A percentile compares a stretch with the other conserved stretches of the same genome.
Conservation (phyloP, 2,797 vertebrate species). For the Platyrinchus mystaceus region DNA sequence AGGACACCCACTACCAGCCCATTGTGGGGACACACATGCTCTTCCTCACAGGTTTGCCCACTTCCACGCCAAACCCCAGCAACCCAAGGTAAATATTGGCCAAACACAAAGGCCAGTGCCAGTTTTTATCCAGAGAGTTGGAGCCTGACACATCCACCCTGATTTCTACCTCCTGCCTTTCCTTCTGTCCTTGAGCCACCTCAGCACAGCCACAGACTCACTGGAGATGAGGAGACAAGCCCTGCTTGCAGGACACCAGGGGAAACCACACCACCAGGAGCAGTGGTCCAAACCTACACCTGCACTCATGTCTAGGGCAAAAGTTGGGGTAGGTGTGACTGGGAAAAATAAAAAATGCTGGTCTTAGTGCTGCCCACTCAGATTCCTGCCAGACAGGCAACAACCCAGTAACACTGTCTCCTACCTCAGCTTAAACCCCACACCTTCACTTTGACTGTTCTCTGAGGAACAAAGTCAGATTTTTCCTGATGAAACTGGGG, state of each 20-base stretch:
- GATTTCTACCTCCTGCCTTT: neutral
- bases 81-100: rapidly evolving
- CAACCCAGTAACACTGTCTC: neutral
- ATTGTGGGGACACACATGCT: neutral
- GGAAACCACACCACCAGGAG: neutral
- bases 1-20: neutral
- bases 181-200: neutral
- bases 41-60: neutral
- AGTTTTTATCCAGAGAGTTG: neutral
- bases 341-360: neutral
- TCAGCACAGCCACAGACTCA: neutral
- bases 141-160: neutral
- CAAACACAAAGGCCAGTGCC: neutral
- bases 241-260: neutral
- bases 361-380: neutral
- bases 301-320: neutral
- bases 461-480: neutral
- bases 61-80: neutral
- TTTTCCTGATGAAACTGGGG: rapidly evolving
- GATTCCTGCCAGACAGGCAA: neutral
- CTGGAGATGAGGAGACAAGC: neutral
- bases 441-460: neutral
- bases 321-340: neutral
- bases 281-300: neutral
- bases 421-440: neutral